Conservation (phyloP, 2,797 vertebrate species). For the Pampus argenteus region DNA sequence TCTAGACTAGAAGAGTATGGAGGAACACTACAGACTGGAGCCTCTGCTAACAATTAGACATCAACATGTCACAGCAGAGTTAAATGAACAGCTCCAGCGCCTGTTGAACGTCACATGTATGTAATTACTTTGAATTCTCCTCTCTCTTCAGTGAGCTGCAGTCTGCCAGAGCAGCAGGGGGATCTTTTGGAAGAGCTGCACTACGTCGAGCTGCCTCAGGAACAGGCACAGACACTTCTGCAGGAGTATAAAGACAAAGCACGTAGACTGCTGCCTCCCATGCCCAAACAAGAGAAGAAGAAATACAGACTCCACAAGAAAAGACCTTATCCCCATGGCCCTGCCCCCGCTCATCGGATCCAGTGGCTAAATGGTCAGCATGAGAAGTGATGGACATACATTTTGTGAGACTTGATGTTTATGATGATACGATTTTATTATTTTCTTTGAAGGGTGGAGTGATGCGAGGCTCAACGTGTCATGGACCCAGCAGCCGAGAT, state of each 20-base stretch:
- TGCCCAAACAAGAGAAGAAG: conserved; percentile 81
- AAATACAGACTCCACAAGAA: conserved; percentile 79
- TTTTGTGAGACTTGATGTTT: background rate
- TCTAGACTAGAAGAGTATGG: no score
- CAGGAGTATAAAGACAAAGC: conserved; percentile 89
- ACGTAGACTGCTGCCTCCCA: conserved; percentile 85
- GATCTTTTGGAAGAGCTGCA: conserved; percentile 88
- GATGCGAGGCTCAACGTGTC: conserved; percentile 72
- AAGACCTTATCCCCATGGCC: conserved; percentile 65
- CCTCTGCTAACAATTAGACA: no score
- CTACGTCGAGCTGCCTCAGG: conserved; percentile 87
- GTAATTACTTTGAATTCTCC: background rate
- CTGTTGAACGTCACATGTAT: no score
- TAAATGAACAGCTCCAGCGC: no score
- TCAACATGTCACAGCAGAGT: no score
- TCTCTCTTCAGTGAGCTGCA: conserved; percentile 87
- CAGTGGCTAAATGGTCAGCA: conserved; percentile 64
- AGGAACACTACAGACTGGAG: no score
- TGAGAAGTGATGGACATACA: background rate
- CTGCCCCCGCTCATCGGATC: conserved; percentile 46
- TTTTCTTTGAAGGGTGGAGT: conserved; percentile 78
- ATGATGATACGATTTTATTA: conserved; percentile 1
- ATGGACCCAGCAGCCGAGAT: conserved; percentile 86
- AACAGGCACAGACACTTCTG: conserved; percentile 86
- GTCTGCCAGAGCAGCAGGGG: conserved; percentile 86